Evolutionary conservation across 2,888 invertebrate species (phyloP).

Genomic region (Tinea pellionella): DNA sequence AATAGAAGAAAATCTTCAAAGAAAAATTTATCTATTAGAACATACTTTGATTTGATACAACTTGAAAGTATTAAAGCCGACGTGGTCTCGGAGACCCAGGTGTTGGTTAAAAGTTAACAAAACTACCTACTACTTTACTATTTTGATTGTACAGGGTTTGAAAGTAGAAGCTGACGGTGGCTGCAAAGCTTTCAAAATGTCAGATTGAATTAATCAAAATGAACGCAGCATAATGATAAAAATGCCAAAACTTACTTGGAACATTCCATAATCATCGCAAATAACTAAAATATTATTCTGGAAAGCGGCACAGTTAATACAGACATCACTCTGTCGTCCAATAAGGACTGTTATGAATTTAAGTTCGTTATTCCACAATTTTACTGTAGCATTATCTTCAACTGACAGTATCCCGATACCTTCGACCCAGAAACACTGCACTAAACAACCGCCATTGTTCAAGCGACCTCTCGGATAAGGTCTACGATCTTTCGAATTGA

Average conservation of each 20-base stretch:
- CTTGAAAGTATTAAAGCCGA: too few relatives aligned
- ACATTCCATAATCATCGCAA: slow-evolving; percentile 43
- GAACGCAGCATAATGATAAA: not conserved
- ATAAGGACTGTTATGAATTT: slow-evolving; percentile 39
- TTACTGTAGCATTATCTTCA: slow-evolving; percentile 47
- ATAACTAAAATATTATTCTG: slow-evolving; percentile 45
- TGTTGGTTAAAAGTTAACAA: too few relatives aligned
- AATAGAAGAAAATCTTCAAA: too few relatives aligned
- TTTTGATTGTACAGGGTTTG: too few relatives aligned
- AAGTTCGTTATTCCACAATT: slow-evolving; percentile 44
- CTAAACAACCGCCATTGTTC: slow-evolving; percentile 34
- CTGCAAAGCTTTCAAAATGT: too few relatives aligned
- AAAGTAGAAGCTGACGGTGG: too few relatives aligned
- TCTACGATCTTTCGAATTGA: slow-evolving; percentile 35
- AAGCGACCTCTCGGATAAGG: slow-evolving; percentile 33
- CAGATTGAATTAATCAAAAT: too few relatives aligned
- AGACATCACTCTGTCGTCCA: slow-evolving; percentile 38
- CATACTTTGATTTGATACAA: too few relatives aligned
- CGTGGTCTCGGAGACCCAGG: too few relatives aligned
- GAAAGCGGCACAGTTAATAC: slow-evolving; percentile 42
- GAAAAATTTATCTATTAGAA: too few relatives aligned
- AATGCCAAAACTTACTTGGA: slow-evolving; percentile 35
- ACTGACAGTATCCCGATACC: slow-evolving; percentile 46
- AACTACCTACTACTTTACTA: too few relatives aligned
- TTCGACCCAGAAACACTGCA: slow-evolving; percentile 45